Percentiles rank a stretch among this genome's conserved stretches.
Evolutionary conservation across 1,140 invertebrate genomes (phyloP).

Genomic region (Helicoverpa zea): DNA sequence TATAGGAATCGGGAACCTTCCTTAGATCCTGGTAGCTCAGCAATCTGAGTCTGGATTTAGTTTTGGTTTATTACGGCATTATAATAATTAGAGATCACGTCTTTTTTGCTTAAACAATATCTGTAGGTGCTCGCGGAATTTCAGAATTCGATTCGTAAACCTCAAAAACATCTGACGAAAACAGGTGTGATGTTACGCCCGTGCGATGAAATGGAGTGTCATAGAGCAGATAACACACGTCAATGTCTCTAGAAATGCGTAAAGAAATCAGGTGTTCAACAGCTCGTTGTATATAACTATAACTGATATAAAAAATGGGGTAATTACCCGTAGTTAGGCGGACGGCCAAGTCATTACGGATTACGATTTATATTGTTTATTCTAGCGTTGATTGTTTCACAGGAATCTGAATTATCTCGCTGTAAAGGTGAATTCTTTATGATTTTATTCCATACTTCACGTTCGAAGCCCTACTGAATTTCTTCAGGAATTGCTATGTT

Average conservation of each 20-base stretch:
- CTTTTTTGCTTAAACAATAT: no score
- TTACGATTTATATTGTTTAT: constrained; percentile 52
- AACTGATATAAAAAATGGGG: constrained; percentile 36
- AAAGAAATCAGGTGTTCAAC: constrained; percentile 32
- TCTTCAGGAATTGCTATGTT: no score
- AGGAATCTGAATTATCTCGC: not conserved
- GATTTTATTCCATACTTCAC: not conserved
- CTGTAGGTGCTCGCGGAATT: no score
- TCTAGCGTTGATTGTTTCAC: constrained; percentile 1
- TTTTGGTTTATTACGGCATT: no score
- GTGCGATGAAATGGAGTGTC: no score
- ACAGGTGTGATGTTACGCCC: not conserved
- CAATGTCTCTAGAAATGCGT: not conserved
- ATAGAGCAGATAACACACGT: not conserved
- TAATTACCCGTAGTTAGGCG: constrained; percentile 53
- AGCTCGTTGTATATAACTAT: not conserved
- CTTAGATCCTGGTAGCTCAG: no score
- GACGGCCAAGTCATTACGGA: constrained; percentile 44
- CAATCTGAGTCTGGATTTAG: no score
- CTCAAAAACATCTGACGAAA: not conserved
- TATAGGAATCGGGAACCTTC: no score
- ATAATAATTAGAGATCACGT: no score
- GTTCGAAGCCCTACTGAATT: no score
- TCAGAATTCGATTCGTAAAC: no score
- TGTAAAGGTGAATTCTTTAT: not conserved